Base-by-base conservation (phyloP, 2,113 vertebrate species). In the Ancistrus triradiatus region DNA sequence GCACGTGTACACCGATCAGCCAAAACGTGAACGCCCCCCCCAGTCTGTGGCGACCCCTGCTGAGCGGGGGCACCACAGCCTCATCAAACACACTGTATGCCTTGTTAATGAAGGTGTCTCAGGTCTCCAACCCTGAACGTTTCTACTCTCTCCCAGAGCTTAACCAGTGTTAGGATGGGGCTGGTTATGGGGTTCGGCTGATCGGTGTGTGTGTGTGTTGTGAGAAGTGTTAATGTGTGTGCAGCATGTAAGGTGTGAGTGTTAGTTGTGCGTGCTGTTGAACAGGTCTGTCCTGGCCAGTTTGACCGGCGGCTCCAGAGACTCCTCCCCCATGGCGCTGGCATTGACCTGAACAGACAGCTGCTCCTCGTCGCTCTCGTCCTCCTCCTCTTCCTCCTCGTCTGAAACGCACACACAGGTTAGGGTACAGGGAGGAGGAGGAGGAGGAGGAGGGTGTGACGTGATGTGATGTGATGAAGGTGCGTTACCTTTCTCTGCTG, bases 331-430 rank as follows among this genome's bases (percentile, higher is more conserved):
- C 28, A 90, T 77, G 0, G 80, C 75, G 0, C 81, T 81, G 0
- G 87, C 73, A 13, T 84, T 78, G 0, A 87, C 79, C 0, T 82
- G 83, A 63, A 93, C 78, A 1, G 91, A 75, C 21, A 94, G 78
- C 46, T 87, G 88, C 9, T 94, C 93, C 0, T 95, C 93, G 0
- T 94, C 93, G 1, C 90, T 94, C 61, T 95, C 91, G 2, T 95
- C 93, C 0, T 93, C 92, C 5, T 94, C 92, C 0, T 95, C 89
- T 1, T 95, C 93, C 28, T 95, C 92, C 9, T 90, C 89, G 3
- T 90, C 89, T 82, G 33, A 80, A 82, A 75, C 63, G 42, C 15
- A 77, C 43, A 79, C 1, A 72, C 28, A 68, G 21, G 22, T 22
- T n/a, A 47, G 4, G 24, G 14, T 6, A 37, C n/a, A 27, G 5